Conservation (phyloP, 2,113 vertebrate species). For the Pollimyrus isidori region DNA sequence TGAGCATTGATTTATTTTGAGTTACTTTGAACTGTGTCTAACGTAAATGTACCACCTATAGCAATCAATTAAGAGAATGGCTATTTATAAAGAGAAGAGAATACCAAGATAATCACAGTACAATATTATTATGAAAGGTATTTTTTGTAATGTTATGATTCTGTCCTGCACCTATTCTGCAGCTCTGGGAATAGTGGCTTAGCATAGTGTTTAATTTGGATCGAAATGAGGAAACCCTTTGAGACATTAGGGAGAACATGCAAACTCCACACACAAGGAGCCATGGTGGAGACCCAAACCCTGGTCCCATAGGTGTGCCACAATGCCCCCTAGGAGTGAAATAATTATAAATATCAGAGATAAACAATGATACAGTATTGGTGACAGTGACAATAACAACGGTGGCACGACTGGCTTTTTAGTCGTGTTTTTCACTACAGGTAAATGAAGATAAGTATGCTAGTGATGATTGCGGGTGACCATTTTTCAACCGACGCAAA, state of each 20-base stretch:
- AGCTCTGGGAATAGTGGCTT: not conserved
- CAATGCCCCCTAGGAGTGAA: no score
- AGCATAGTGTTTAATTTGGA: not conserved
- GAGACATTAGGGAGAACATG: not conserved
- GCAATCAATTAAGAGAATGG: no score
- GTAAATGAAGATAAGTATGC: not conserved
- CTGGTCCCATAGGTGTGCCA: no score
- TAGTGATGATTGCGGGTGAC: not conserved
- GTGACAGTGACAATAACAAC: no score
- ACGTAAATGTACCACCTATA: no score
- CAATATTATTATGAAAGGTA: not conserved
- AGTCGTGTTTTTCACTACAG: not conserved
- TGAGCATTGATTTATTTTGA: no score
- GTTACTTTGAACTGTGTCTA: no score
- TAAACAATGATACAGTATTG: not conserved
- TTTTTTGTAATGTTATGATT: not conserved
- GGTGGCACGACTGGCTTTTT: not conserved
- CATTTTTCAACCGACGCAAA: no score
- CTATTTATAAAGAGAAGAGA: no score
- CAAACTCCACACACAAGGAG: not conserved
- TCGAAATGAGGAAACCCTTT: not conserved
- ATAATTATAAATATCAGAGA: not conserved
- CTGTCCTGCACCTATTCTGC: not conserved
- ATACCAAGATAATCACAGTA: not conserved
- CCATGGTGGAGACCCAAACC: not conserved